These are phyloP conservation scores for Agrilus planipennis DNA, from an alignment of 1,140 invertebrate species.

Conservation along the genomic window DNA sequence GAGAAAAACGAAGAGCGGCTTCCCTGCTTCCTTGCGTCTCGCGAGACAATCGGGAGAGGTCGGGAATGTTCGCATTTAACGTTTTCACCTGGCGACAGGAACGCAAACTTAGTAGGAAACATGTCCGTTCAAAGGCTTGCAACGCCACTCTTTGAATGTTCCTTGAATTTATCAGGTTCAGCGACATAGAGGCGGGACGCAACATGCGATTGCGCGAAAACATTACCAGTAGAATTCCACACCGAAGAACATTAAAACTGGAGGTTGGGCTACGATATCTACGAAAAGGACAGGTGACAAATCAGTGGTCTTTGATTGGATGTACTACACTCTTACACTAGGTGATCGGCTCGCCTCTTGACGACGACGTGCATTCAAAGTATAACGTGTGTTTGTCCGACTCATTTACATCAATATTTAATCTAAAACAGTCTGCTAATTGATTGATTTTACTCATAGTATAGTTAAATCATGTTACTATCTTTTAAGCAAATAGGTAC, in stretches of 20 bases:
- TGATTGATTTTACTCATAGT: no score
- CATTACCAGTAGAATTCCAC: slow-evolving; percentile 23
- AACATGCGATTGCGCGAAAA: slow-evolving; percentile 23
- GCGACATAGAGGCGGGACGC: slow-evolving; percentile 10
- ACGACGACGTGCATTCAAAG: no score
- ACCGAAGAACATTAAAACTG: slow-evolving; percentile 9
- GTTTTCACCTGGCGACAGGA: slow-evolving; percentile 6
- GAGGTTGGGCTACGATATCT: slow-evolving; percentile 20
- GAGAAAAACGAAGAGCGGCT: slow-evolving; percentile 11
- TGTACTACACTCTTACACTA: slow-evolving; percentile 10
- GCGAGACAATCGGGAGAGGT: neutral
- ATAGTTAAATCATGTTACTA: no score
- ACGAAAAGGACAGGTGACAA: slow-evolving; percentile 28
- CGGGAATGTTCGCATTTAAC: slow-evolving; percentile 3
- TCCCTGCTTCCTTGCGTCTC: slow-evolving; percentile 8
- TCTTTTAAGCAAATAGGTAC: no score
- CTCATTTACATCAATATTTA: no score
- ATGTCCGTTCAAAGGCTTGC: slow-evolving; percentile 1
- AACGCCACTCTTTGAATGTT: slow-evolving; percentile 17
- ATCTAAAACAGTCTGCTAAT: no score
- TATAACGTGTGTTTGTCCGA: no score
- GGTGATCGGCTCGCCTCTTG: slow-evolving; percentile 11
- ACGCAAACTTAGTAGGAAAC: slow-evolving; percentile 2
- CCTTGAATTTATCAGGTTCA: slow-evolving; percentile 22
- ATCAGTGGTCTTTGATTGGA: slow-evolving; percentile 29